Evolutionary conservation across 2,113 vertebrate species (phyloP).

Genomic region (Oriolus oriolus): DNA sequence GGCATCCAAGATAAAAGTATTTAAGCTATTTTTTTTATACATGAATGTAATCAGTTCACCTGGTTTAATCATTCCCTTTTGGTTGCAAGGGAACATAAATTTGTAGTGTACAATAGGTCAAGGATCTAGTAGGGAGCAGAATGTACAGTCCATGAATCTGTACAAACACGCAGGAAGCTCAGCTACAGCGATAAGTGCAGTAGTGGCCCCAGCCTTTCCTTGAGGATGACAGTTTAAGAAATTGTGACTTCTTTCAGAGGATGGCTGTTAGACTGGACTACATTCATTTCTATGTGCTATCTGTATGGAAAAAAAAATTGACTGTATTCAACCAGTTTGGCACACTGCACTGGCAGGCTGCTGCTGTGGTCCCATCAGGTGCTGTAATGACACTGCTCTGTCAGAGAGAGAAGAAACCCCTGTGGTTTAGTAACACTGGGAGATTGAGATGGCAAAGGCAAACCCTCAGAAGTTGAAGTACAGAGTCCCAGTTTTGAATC

Average conservation of each 20-base stretch:
- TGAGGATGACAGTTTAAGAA: conserved; percentile 5
- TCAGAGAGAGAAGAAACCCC: background rate
- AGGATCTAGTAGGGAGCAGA: conserved; percentile 5
- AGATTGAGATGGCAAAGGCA: background rate
- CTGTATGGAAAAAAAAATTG: background rate
- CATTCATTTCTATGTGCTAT: background rate
- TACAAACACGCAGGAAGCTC: background rate
- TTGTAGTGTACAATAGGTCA: background rate
- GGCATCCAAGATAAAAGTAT: background rate
- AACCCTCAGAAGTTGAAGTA: background rate
- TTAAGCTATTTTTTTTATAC: background rate
- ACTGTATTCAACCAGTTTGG: background rate
- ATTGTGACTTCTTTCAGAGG: background rate
- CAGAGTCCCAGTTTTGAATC: background rate
- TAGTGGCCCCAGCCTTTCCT: background rate
- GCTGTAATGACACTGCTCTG: background rate
- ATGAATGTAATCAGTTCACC: background rate
- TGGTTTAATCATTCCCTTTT: background rate
- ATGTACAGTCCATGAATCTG: conserved; percentile 2
- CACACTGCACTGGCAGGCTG: background rate
- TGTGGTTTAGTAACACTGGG: background rate
- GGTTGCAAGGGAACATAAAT: conserved; percentile 2
- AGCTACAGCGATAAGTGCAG: background rate
- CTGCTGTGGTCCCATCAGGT: background rate
- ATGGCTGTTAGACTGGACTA: background rate